Conservation (phyloP, 2,113 vertebrate species). For the Centropristis striata region DNA sequence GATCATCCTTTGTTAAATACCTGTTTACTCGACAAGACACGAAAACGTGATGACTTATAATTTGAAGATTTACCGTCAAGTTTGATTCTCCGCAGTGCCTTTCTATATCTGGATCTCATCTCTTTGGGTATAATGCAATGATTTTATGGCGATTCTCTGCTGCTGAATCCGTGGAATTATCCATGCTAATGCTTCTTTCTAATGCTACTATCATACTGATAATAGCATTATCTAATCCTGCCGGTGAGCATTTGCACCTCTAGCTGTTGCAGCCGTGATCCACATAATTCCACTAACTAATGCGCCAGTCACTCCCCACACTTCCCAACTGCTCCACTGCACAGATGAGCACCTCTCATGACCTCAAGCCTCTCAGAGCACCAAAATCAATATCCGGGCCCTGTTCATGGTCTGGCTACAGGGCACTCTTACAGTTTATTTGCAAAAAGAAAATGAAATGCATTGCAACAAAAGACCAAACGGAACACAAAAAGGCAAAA, state of each 20-base stretch:
- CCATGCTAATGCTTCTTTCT: conserved; percentile 85
- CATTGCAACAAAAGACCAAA: background rate
- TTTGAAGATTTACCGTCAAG: conserved; percentile 76
- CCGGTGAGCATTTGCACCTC: conserved; percentile 79
- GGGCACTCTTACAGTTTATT: conserved; percentile 15
- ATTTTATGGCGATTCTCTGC: conserved; percentile 84
- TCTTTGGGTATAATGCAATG: conserved; percentile 77
- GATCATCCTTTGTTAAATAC: conserved; percentile 71
- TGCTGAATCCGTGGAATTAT: conserved; percentile 82
- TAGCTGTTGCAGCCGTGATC: conserved; percentile 77
- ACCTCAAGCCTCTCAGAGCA: conserved; percentile 47
- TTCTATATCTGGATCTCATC: conserved; percentile 82
- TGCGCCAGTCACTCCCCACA: conserved; percentile 76
- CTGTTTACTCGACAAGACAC: conserved; percentile 70
- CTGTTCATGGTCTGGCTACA: conserved; percentile 19
- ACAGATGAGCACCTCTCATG: conserved; percentile 67
- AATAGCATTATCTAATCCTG: conserved; percentile 87
- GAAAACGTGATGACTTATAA: conserved; percentile 70
- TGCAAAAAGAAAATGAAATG: conserved; percentile 17
- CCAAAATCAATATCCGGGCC: conserved; percentile 41
- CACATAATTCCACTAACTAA: conserved; percentile 87
- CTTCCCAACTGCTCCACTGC: conserved; percentile 64
- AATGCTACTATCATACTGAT: conserved; percentile 84
- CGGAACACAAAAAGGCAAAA: background rate
- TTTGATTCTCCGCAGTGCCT: conserved; percentile 60